These are phyloP conservation scores for Cynopterus brachyotis DNA, from an alignment of 2,113 vertebrate species.

Conservation along the genomic window DNA sequence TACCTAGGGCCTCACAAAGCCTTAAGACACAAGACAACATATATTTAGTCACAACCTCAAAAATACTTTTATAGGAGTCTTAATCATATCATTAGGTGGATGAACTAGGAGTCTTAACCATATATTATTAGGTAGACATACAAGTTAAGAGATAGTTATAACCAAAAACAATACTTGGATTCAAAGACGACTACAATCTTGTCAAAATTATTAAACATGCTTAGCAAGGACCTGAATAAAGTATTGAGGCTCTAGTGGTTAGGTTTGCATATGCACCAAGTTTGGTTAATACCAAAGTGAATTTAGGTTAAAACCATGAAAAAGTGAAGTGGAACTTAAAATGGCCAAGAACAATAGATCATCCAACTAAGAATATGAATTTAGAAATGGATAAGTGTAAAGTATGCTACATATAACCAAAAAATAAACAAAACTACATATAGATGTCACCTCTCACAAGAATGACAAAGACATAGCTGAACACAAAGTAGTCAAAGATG, in stretches of 20 bases:
- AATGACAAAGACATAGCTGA: not conserved
- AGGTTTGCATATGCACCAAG: not conserved
- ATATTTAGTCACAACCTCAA: not conserved
- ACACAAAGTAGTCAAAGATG: not conserved
- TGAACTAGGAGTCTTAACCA: not conserved
- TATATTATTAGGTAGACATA: not conserved
- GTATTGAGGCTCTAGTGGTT: not conserved
- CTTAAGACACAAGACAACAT: not conserved
- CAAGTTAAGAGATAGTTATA: not conserved
- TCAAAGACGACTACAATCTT: not conserved
- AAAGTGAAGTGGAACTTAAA: slow-evolving; percentile 1
- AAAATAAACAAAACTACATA: not conserved
- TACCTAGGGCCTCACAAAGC: not conserved
- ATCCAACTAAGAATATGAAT: not conserved
- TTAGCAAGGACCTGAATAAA: not conserved
- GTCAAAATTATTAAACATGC: not conserved
- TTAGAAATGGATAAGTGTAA: not conserved
- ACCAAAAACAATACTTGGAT: not conserved
- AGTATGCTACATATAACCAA: not conserved
- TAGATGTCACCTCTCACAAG: not conserved
- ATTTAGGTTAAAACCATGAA: not conserved
- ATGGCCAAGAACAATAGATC: not conserved
- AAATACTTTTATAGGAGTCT: not conserved
- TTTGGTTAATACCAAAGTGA: slow-evolving; percentile 15
- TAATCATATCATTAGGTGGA: not conserved